Conservation (phyloP, 2,888 invertebrate genomes). For the Vannuccia rotundouncinata region DNA sequence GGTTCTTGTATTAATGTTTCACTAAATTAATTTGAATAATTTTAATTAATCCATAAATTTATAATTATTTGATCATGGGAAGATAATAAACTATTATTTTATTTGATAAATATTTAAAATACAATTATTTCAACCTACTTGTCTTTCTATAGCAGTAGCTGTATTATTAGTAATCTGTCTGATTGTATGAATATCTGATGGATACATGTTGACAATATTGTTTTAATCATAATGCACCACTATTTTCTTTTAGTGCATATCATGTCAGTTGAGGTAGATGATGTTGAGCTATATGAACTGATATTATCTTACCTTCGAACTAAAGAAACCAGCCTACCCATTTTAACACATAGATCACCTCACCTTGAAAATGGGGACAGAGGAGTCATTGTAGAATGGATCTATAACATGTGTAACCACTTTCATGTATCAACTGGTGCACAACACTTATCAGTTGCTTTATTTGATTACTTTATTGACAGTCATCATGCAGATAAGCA, state of each 20-base stretch:
- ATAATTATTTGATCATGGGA: no score
- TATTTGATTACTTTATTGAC: slow-evolving; percentile 32
- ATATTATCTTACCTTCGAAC: slow-evolving; percentile 16
- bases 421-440: slow-evolving; percentile 1
- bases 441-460: slow-evolving; percentile 28
- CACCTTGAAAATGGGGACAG: slow-evolving; percentile 31
- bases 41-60: no score
- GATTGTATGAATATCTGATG: no score
- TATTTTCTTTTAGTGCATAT: background rate
- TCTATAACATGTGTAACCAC: background rate
- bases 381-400: slow-evolving; percentile 31
- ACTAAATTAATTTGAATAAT: no score
- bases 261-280: slow-evolving; percentile 35
- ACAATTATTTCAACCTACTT: no score
- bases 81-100: no score
- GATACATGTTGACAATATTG: no score
- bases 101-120: no score
- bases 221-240: no score
- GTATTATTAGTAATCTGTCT: no score
- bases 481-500: slow-evolving; percentile 33
- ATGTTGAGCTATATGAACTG: slow-evolving; percentile 31
- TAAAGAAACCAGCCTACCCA: background rate
- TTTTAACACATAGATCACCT: slow-evolving; percentile 13
- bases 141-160: no score
- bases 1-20: no score